phyloP scores from a whole-genome alignment of 2,888 invertebrate species.

The Pheosia tremula region DNA sequence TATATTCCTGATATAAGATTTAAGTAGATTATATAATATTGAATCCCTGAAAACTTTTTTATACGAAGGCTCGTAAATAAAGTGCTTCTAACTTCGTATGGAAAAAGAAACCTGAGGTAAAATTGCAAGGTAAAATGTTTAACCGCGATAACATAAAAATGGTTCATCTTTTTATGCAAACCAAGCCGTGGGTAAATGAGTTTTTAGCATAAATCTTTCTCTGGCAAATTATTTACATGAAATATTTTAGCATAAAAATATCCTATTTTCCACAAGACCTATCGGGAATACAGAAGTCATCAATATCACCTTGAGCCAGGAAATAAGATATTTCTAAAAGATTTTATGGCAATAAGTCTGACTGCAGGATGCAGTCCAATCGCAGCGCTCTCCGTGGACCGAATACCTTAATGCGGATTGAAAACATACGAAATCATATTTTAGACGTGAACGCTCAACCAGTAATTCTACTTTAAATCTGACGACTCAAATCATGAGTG shows the following conservation, averaged over 20 bases:
- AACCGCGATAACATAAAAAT: too few species aligned
- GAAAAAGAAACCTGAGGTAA: neutral
- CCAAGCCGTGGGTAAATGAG: too few species aligned
- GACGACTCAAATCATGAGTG: too few species aligned
- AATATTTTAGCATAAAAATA: neutral
- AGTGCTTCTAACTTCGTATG: neutral
- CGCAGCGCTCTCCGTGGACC: constrained; percentile 16
- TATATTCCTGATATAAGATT: constrained; percentile 4
- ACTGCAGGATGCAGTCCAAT: constrained; percentile 28
- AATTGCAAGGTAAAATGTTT: too few species aligned
- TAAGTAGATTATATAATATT: constrained; percentile 9
- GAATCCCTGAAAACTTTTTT: neutral
- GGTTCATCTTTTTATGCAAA: too few species aligned
- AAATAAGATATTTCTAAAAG: constrained; percentile 41
- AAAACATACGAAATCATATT: constrained; percentile 1
- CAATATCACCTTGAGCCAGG: constrained; percentile 27
- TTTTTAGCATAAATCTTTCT: too few species aligned
- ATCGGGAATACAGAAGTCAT: constrained; percentile 29
- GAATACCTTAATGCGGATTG: constrained; percentile 22
- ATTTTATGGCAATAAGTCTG: constrained; percentile 34
- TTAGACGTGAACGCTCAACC: neutral
- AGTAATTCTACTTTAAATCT: too few species aligned
- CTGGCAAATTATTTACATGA: too few species aligned
- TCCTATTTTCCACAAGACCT: constrained; percentile 3
- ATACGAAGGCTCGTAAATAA: neutral